These are phyloP conservation scores for Eupithecia insigniata DNA, from an alignment of 2,888 invertebrate genomes.

Conservation along the genomic window DNA sequence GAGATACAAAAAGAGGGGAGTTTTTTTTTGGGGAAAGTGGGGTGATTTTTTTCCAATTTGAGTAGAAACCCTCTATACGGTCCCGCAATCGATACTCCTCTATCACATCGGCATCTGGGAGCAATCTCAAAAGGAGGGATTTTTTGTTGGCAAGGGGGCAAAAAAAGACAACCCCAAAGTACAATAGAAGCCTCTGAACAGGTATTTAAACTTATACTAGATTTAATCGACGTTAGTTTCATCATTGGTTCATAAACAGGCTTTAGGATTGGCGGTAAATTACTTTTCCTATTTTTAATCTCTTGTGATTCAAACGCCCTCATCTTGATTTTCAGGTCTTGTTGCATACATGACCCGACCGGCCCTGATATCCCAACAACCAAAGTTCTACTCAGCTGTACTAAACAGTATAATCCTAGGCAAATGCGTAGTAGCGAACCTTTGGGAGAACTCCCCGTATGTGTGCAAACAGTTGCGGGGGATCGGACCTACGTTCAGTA, in stretches of 20 bases:
- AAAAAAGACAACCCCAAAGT: too few species aligned
- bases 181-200: not conserved
- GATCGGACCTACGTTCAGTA: slow-evolving; percentile 87
- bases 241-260: not conserved
- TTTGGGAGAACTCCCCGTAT: slow-evolving; percentile 90
- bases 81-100: too few species aligned
- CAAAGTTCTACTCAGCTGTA: slow-evolving; percentile 79
- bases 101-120: too few species aligned
- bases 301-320: not conserved
- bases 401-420: slow-evolving; percentile 85
- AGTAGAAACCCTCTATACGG: too few species aligned
- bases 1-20: too few species aligned
- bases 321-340: slow-evolving; percentile 71
- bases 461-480: slow-evolving; percentile 88
- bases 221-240: not conserved
- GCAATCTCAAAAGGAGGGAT: too few species aligned
- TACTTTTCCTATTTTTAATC: not conserved
- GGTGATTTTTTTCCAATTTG: too few species aligned
- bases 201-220: not conserved
- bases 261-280: not conserved
- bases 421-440: slow-evolving; percentile 86
- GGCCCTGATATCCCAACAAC: slow-evolving; percentile 56
- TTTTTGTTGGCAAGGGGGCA: too few species aligned
- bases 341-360: slow-evolving; percentile 82
- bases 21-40: too few species aligned